Evolutionary conservation across 2,113 vertebrate genomes (phyloP), one percentile per base, ranked within the genome.

Genomic region (Acinonyx jubatus): DNA sequence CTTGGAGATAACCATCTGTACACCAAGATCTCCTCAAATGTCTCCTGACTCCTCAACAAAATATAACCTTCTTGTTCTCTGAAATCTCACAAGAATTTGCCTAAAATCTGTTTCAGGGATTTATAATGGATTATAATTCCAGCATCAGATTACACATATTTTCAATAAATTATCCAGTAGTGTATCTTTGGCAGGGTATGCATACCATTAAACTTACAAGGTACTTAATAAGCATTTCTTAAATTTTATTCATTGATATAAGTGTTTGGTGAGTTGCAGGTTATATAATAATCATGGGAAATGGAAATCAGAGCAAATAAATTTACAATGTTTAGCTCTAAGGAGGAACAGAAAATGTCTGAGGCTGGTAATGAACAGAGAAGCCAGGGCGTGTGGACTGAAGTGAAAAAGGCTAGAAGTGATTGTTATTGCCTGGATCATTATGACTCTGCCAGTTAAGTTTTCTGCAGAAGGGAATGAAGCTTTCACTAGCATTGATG

Each of bases 381-480:
- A 76, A 88, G 21, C 36, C 33, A 71, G 31, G 1, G 19, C 27
- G 0, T 88, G 50, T 69, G 23, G 41, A 92, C 18, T 87, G 11
- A 88, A 78, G 14, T 78, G 25, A 87, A 18, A 95, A 89, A 87
- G 41, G 80, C 55, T 81, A n/a, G 61, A 41, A 85, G 13, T 84
- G 31, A 80, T n/a, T 68, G 7, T 48, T 78, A 57, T 19, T 88
- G 41, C 38, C 71, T 95, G 3, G 36, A 31, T 88, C 31, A 71
- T 89, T 57, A 45, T 91, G 48, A 66, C 50, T 73, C 45, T 95
- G 9, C 68, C 79, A 48, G 23, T 21, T 79, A 90, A 84, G 27
- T 83, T 95, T 93, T 90, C 31, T 95, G 41, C 18, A 55, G 74
- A 83, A 91, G 10, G 18, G 36, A 87, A 90, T 27, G 41, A 92